Evolutionary conservation across 2,888 invertebrate genomes (phyloP).

Genomic region (Cabera pusaria): DNA sequence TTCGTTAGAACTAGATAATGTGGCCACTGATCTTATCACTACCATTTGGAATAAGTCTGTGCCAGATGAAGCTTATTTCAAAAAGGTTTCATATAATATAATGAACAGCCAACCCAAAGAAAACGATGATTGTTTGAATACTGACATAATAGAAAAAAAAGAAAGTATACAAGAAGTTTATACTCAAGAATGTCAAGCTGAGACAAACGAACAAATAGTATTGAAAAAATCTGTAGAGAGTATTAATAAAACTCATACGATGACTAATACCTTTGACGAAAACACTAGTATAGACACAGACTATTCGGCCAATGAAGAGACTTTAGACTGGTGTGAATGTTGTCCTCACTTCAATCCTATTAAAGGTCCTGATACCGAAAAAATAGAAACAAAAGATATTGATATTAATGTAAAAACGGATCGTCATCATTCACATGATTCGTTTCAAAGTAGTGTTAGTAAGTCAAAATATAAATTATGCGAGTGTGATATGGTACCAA

Average conservation of each 20-base stretch:
- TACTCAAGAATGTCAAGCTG: slow-evolving; percentile 29
- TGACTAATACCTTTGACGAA: slow-evolving; percentile 40
- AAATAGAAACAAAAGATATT: too few species aligned
- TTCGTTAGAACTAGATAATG: too few species aligned
- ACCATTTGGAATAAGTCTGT: slow-evolving; percentile 47
- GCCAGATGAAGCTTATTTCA: slow-evolving; percentile 29
- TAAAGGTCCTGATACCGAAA: slow-evolving; percentile 28
- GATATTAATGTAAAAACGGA: too few species aligned
- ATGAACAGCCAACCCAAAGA: slow-evolving; percentile 39
- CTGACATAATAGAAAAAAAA: slow-evolving; percentile 9
- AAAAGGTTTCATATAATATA: slow-evolving; percentile 53
- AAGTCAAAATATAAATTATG: too few species aligned
- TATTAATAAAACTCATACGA: slow-evolving; percentile 29
- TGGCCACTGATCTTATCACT: slow-evolving; percentile 42
- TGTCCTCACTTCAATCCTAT: slow-evolving; percentile 26
- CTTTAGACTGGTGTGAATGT: slow-evolving; percentile 39
- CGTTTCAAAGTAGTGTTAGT: too few species aligned
- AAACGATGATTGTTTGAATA: slow-evolving; percentile 17
- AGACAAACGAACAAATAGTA: slow-evolving; percentile 38
- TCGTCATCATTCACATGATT: too few species aligned
- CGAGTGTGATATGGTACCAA: slow-evolving; percentile 63
- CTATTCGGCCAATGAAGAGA: slow-evolving; percentile 31
- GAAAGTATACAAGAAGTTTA: slow-evolving; percentile 9
- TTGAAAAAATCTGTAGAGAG: slow-evolving; percentile 42
- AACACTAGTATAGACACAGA: slow-evolving; percentile 30